phyloP scores from a whole-genome alignment of 92 coral and sea anemone genomes.

The Phenganax marumi region DNA sequence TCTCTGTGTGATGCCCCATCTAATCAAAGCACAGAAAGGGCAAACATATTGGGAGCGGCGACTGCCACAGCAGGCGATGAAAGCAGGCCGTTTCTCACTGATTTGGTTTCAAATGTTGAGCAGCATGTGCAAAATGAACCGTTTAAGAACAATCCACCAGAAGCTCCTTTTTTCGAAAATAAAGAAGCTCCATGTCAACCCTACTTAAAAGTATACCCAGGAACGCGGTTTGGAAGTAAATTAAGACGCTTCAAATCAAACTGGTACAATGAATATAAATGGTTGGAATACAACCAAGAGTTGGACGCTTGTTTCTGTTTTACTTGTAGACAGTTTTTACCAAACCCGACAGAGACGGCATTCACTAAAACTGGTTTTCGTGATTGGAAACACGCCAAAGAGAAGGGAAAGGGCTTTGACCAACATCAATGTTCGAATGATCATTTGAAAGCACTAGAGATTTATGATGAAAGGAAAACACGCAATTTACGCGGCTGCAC shows the following conservation, averaged over 20 bases:
- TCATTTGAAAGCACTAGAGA: conserved; percentile 24
- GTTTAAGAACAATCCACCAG: background rate
- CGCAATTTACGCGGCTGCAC: conserved; percentile 22
- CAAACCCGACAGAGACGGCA: conserved; percentile 16
- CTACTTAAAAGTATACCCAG: conserved; percentile 25
- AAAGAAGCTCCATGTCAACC: conserved; percentile 18
- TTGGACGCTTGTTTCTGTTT: conserved; percentile 34
- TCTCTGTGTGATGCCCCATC: conserved; percentile 1
- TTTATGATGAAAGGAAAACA: conserved; percentile 10
- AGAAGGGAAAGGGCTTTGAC: conserved; percentile 32
- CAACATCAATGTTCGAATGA: conserved; percentile 28
- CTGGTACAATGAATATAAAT: conserved; percentile 21
- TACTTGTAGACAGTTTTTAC: conserved; percentile 25
- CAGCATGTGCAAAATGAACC: background rate
- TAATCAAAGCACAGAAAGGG: conserved; percentile 11
- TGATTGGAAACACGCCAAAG: conserved; percentile 27
- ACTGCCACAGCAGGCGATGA: background rate
- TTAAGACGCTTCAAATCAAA: conserved; percentile 10
- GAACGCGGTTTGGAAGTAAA: conserved; percentile 21
- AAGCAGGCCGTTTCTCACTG: conserved; percentile 16
- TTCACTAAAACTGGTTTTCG: conserved; percentile 34
- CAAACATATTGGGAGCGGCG: conserved; percentile 14
- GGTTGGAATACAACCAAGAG: conserved; percentile 24
- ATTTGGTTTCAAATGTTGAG: background rate
- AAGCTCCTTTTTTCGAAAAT: background rate